Evolutionary conservation across 23 tunicate genomes (phyloP), one percentile per base, ranked within the genome.

Genomic region (Clavelina lepadiformis): DNA sequence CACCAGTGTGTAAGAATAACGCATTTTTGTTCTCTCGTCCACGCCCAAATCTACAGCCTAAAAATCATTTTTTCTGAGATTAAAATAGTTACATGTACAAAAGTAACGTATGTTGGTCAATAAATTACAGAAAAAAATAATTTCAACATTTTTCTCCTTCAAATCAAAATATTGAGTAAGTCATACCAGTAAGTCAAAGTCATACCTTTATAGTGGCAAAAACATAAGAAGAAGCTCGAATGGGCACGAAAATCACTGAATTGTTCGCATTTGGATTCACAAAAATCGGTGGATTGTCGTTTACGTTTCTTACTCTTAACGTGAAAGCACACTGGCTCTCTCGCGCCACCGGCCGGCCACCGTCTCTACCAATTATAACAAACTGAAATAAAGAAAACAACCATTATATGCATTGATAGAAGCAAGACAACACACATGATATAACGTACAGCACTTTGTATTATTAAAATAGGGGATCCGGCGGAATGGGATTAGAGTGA

Each of bases 261-360:
- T 82, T 74, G 76, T 68, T 46, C 28, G 26, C 53, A 2, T 46
- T 27, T 5, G 91, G 91, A 21, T 45, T 27, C 21, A 68, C 71
- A 29, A 82, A 82, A 4, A 64, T 70, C 18, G 95, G 95, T 36
- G 28, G 30, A 37, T 77, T 77, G 71, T 86, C 95, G 70, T 86
- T 86, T 13, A 86, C 95, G 66, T 86, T 81, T 35, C 28, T 28
- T 24, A 78, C 85, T 50, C 56, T 45, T 32, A 86, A 77, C 7
- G 37, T 47, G 38, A 86, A 35, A 28, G 30, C 47, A 1, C 81
- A 44, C 0, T 47, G 56, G 63, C 81, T 82, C 60, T 68, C 64
- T 46, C 67, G 62, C 49, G 86, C 51, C 50, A 31, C 46, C 70
- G 74, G 80, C 13, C 50, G 73, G 38, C 91, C 91, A 51, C 76